phyloP scores from a whole-genome alignment of 2,888 invertebrate genomes.

The Napeogenes inachia region DNA sequence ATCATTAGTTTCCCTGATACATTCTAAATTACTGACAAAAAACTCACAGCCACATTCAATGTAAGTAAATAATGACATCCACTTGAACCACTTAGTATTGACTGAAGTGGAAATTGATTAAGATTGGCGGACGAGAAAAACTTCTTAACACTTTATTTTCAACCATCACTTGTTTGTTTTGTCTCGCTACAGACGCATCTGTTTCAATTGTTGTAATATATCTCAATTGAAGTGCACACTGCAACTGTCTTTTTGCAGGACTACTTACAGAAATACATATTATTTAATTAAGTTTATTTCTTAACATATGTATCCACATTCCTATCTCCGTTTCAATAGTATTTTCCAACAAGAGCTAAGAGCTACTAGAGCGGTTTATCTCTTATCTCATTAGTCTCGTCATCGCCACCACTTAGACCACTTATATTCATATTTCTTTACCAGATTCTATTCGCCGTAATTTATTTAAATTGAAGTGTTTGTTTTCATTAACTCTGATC shows the following conservation, averaged over 20 bases:
- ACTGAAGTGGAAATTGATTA: constrained; percentile 27
- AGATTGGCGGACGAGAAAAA: constrained; percentile 30
- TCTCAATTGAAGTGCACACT: too few species aligned
- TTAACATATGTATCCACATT: constrained; percentile 2
- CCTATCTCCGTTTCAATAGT: constrained; percentile 15
- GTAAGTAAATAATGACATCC: constrained; percentile 33
- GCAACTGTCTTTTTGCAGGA: too few species aligned
- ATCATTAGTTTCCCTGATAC: too few species aligned
- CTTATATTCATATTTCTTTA: constrained; percentile 24
- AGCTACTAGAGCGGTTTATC: constrained; percentile 22
- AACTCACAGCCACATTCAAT: constrained; percentile 26
- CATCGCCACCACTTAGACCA: constrained; percentile 29
- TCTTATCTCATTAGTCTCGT: constrained; percentile 29
- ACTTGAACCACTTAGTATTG: constrained; percentile 31
- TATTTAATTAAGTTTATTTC: neutral
- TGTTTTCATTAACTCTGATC: constrained; percentile 11
- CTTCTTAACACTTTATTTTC: constrained; percentile 13
- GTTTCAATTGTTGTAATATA: too few species aligned
- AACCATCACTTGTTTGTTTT: neutral
- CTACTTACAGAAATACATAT: too few species aligned
- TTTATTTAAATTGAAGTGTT: constrained; percentile 23
- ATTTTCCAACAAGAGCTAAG: constrained; percentile 23
- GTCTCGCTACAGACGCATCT: neutral
- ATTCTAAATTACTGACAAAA: constrained; percentile 16
- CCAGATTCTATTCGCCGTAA: constrained; percentile 15